A percentile compares a stretch with the other conserved stretches of the same genome.
phyloP scores from a whole-genome alignment of 2,113 vertebrate species.

The Dipodomys spectabilis region DNA sequence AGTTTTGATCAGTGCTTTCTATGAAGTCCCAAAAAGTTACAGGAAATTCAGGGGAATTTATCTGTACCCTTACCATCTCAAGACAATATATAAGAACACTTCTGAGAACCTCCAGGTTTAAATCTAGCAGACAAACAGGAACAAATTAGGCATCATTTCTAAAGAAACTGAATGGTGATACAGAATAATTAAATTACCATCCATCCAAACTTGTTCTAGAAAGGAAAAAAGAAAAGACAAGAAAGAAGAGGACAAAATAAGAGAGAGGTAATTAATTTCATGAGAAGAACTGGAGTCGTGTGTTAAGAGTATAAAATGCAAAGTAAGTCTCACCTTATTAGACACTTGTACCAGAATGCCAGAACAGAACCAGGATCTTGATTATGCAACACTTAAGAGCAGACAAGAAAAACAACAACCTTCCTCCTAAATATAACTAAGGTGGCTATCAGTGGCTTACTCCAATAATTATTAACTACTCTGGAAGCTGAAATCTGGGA shows the following conservation, averaged over 20 bases:
- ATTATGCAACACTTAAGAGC: background rate
- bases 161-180: background rate
- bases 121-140: background rate
- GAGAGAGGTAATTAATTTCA: background rate
- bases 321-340: too few species aligned
- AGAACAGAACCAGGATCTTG: too few species aligned
- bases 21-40: background rate
- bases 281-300: too few species aligned
- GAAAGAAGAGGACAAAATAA: background rate
- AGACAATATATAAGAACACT: background rate
- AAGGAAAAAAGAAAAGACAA: background rate
- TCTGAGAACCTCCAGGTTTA: background rate
- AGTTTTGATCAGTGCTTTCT: background rate
- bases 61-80: background rate
- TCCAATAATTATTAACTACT: too few species aligned
- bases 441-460: too few species aligned
- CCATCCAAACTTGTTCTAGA: conserved; percentile 19
- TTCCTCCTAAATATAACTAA: too few species aligned
- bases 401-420: background rate
- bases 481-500: too few species aligned
- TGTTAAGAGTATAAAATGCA: too few species aligned
- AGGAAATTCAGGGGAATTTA: background rate
- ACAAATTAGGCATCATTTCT: background rate
- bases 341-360: too few species aligned
- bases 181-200: background rate